These are phyloP conservation scores for Laspeyria flexula DNA, from an alignment of 2,888 invertebrate species.

Conservation along the genomic window DNA sequence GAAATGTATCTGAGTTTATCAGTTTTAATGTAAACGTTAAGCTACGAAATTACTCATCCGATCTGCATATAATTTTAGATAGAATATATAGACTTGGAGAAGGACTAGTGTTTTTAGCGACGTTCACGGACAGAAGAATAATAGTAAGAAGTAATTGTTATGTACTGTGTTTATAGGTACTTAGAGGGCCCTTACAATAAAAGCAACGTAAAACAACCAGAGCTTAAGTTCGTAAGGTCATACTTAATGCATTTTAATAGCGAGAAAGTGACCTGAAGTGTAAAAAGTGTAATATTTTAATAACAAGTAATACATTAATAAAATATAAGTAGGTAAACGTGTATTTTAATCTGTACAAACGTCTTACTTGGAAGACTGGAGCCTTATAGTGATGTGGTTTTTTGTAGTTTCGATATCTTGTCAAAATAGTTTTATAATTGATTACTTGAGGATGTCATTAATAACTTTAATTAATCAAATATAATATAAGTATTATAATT, in stretches of 20 bases:
- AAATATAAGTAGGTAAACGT: constrained; percentile 52
- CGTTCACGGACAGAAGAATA: too few species aligned
- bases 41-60: too few species aligned
- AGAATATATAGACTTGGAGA: too few species aligned
- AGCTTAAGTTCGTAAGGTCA: constrained; percentile 8
- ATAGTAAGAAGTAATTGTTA: too few species aligned
- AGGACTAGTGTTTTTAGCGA: too few species aligned
- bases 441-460: too few species aligned
- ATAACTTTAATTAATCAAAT: too few species aligned
- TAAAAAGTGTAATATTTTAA: constrained; percentile 65
- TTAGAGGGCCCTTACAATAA: not conserved
- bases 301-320: constrained; percentile 68
- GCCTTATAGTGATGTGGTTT: constrained; percentile 21
- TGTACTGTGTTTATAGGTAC: not conserved
- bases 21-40: too few species aligned
- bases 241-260: constrained; percentile 35
- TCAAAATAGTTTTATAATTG: too few species aligned
- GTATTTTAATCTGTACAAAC: constrained; percentile 77
- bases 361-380: constrained; percentile 56
- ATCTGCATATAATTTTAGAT: too few species aligned
- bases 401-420: not conserved
- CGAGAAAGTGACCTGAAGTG: constrained; percentile 39
- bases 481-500: too few species aligned
- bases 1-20: too few species aligned
- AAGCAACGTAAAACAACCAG: not conserved